Percentiles rank a stretch among this genome's conserved stretches.
phyloP scores from a whole-genome alignment of 2,888 invertebrate genomes.

The Leptogaster cylindrica region DNA sequence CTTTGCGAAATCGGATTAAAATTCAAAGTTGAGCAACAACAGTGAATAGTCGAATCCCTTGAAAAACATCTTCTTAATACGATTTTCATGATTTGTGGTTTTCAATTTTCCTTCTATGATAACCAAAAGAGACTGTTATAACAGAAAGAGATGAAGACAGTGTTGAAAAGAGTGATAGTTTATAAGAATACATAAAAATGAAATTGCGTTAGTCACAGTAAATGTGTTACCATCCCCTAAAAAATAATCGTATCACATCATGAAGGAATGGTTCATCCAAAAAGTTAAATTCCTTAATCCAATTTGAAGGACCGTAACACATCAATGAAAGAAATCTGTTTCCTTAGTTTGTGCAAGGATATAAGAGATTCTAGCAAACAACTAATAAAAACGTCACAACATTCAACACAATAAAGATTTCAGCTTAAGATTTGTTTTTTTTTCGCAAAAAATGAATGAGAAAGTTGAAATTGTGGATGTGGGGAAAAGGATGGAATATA shows the following conservation, averaged over 20 bases:
- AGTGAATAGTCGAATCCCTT: constrained; percentile 22
- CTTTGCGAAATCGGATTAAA: constrained; percentile 33
- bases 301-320: constrained; percentile 39
- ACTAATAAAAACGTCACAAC: constrained; percentile 44
- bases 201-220: constrained; percentile 37
- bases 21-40: constrained; percentile 30
- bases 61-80: constrained; percentile 31
- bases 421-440: constrained; percentile 42
- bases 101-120: constrained; percentile 41
- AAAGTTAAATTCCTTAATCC: constrained; percentile 44
- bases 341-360: constrained; percentile 5
- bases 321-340: constrained; percentile 39
- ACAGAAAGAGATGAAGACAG: no score
- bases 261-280: constrained; percentile 12
- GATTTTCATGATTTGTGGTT: constrained; percentile 44
- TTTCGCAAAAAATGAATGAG: constrained; percentile 27
- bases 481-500: no score
- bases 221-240: constrained; percentile 26
- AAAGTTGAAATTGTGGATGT: no score
- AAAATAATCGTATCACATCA: no score
- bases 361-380: constrained; percentile 33
- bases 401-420: constrained; percentile 40
- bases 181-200: constrained; percentile 30
- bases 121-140: no score
- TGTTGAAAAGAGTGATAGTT: no score